A percentile compares a stretch with the other conserved stretches of the same genome.
Conservation (phyloP, 2,888 invertebrate genomes). For the Scaptomyza caliginosa region DNA sequence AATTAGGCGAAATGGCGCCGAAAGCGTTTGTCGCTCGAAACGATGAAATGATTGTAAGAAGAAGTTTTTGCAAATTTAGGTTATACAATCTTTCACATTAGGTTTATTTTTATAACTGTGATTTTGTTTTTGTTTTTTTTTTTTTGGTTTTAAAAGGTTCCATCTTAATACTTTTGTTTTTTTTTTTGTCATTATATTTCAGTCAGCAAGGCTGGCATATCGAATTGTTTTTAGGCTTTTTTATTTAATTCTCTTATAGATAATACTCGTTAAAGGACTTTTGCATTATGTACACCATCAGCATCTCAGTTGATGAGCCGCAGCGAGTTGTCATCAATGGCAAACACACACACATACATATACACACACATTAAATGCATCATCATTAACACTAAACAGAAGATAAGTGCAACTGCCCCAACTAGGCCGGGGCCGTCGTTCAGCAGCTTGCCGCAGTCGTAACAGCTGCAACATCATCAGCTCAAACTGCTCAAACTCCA, state of each 20-base stretch:
- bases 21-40: constrained; percentile 6
- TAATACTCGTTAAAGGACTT: constrained; percentile 74
- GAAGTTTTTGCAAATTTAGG: constrained; percentile 17
- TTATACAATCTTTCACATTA: constrained; percentile 37
- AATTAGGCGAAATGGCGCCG: constrained; percentile 2
- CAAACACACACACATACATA: constrained; percentile 40
- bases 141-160: constrained; percentile 55
- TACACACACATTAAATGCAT: constrained; percentile 70
- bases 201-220: constrained; percentile 48
- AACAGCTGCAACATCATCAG: constrained; percentile 47
- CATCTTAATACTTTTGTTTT: constrained; percentile 60
- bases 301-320: constrained; percentile 61
- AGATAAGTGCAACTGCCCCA: constrained; percentile 64
- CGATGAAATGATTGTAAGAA: constrained; percentile 6
- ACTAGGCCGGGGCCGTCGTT: constrained; percentile 67
- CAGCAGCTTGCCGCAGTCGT: constrained; percentile 31
- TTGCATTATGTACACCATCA: constrained; percentile 67
- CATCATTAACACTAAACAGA: constrained; percentile 62
- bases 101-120: neutral
- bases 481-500: constrained; percentile 34
- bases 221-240: constrained; percentile 9
- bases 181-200: neutral
- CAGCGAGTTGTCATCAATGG: constrained; percentile 8
- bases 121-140: constrained; percentile 10
- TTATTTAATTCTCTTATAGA: constrained; percentile 56